phyloP scores from a whole-genome alignment of 2,113 vertebrate species.

The Ciconia boyciana region DNA sequence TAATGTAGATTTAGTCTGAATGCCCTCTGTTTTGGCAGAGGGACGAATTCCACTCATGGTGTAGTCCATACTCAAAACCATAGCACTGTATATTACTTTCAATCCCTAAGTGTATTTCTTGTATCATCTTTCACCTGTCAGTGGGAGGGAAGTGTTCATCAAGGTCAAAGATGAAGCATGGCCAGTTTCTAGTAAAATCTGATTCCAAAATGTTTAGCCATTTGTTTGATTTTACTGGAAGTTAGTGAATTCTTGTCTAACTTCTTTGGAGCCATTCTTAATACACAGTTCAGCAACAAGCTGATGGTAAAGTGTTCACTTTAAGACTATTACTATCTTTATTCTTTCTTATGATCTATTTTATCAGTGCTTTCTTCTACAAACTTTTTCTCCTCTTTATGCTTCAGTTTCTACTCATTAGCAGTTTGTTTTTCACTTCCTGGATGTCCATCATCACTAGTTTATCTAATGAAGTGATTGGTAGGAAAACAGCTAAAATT shows the following conservation, averaged over 20 bases:
- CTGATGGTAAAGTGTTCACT: background rate
- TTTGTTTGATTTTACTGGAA: background rate
- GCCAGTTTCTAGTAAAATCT: background rate
- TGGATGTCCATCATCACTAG: background rate
- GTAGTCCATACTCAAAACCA: background rate
- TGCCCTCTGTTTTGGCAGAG: background rate
- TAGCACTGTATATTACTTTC: background rate
- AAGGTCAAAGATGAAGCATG: background rate
- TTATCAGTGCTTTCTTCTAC: background rate
- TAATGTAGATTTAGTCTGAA: background rate
- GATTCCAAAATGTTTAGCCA: background rate
- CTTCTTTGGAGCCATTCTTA: background rate
- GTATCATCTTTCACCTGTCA: background rate
- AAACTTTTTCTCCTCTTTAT: background rate
- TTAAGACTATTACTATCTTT: background rate
- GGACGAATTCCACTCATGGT: background rate
- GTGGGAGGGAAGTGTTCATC: background rate
- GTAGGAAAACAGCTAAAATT: background rate
- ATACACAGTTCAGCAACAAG: background rate
- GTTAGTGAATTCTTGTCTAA: background rate
- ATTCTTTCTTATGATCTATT: background rate
- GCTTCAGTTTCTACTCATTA: background rate
- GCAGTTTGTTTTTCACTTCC: background rate
- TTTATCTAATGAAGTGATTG: background rate
- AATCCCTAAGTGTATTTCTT: background rate